phyloP scores from a whole-genome alignment of 2,113 vertebrate genomes.

The Carassius carassius region DNA sequence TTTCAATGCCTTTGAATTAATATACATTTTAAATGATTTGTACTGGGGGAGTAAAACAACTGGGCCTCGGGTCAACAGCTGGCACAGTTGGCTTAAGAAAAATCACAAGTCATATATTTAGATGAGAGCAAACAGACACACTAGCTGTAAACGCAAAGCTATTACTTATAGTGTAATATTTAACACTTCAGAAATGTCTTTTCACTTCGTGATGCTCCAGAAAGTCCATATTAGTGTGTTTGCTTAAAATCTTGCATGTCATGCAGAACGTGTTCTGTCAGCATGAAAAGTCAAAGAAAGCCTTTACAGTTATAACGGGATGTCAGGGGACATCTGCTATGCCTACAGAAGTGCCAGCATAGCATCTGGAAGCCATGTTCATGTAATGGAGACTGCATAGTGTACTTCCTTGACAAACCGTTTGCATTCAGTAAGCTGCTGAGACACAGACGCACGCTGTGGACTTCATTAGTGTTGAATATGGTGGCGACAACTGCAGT shows the following conservation, averaged over 20 bases:
- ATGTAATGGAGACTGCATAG: slow-evolving; percentile 71
- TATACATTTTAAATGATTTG: slow-evolving; percentile 32
- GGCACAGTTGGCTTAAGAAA: background rate
- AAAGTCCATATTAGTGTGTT: background rate
- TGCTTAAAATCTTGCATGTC: slow-evolving; percentile 4
- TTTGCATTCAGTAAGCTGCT: slow-evolving; percentile 30
- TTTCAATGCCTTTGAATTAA: slow-evolving; percentile 26
- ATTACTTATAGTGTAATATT: slow-evolving; percentile 5
- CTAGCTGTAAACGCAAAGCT: background rate
- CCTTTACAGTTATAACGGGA: slow-evolving; percentile 60
- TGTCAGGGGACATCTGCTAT: slow-evolving; percentile 65
- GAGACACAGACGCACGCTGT: background rate
- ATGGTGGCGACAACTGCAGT: background rate
- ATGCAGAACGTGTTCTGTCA: background rate
- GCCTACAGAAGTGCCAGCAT: slow-evolving; percentile 69
- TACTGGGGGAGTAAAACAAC: background rate
- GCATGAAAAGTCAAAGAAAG: background rate
- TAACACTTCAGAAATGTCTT: background rate
- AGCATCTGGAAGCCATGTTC: slow-evolving; percentile 68
- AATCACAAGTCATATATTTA: background rate
- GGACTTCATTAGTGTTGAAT: background rate
- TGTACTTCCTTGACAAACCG: slow-evolving; percentile 67
- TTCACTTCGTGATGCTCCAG: background rate
- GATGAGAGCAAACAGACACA: background rate
- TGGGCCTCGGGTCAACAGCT: background rate